phyloP scores from a whole-genome alignment of 2,113 vertebrate genomes.

The Nerophis lumbriciformis region DNA sequence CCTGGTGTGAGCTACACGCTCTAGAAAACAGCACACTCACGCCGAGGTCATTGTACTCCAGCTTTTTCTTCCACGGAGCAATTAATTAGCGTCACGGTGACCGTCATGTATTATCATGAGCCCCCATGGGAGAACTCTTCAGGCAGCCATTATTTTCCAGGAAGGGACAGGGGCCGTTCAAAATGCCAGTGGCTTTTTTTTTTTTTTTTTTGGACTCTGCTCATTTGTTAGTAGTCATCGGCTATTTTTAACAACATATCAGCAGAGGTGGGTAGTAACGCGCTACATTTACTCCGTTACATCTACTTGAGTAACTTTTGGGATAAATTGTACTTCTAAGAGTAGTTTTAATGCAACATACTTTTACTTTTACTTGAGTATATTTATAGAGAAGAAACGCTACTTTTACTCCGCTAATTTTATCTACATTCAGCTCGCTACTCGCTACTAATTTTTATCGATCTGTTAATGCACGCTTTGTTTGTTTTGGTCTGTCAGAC shows the following conservation, averaged over 20 bases:
- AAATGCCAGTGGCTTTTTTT: conserved; percentile 33
- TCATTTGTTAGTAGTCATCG: conserved; percentile 10
- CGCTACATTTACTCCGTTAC: too few relatives aligned
- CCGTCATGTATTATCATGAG: conserved; percentile 43
- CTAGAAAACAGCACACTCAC: conserved; percentile 32
- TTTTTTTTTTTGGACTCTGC: background rate
- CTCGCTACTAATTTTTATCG: too few relatives aligned
- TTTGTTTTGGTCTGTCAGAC: too few relatives aligned
- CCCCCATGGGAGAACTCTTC: conserved; percentile 42
- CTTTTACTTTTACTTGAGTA: too few relatives aligned
- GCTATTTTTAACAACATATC: conserved; percentile 25
- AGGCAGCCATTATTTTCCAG: conserved; percentile 30
- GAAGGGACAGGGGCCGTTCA: conserved; percentile 33
- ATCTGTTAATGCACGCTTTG: too few relatives aligned
- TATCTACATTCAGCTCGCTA: too few relatives aligned
- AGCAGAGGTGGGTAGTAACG: too few relatives aligned
- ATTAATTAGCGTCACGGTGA: conserved; percentile 45
- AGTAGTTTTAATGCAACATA: too few relatives aligned
- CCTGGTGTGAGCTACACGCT: background rate
- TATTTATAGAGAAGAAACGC: too few relatives aligned
- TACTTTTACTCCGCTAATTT: too few relatives aligned
- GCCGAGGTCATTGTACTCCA: conserved; percentile 45
- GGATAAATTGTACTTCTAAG: too few relatives aligned
- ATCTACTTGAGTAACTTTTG: too few relatives aligned
- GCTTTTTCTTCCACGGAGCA: conserved; percentile 39